phyloP scores from a whole-genome alignment of 2,797 vertebrate genomes.

The Atherinosoma microstoma region DNA sequence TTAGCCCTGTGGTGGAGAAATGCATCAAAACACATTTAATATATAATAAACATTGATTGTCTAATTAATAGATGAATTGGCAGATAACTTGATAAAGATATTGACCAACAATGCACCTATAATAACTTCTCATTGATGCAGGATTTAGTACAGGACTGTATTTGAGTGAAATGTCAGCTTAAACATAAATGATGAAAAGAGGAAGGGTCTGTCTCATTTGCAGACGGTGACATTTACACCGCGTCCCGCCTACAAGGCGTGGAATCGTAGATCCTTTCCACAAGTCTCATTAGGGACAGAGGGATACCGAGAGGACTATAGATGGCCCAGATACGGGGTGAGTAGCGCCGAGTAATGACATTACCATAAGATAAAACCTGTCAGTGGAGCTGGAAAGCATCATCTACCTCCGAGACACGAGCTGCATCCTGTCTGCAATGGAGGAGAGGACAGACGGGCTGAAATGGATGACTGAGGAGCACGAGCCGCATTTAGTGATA shows the following conservation, averaged over 20 bases:
- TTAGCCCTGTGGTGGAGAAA: no score
- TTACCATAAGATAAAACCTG: background rate
- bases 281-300: slow-evolving; percentile 50
- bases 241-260: slow-evolving; percentile 81
- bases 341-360: slow-evolving; percentile 45
- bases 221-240: slow-evolving; percentile 65
- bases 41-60: no score
- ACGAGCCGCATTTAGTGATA: slow-evolving; percentile 39
- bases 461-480: slow-evolving; percentile 43
- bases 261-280: slow-evolving; percentile 65
- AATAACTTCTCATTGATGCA: background rate
- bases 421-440: slow-evolving; percentile 66
- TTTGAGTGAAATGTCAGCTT: slow-evolving; percentile 11
- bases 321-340: slow-evolving; percentile 60
- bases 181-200: slow-evolving; percentile 10
- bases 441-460: slow-evolving; percentile 60
- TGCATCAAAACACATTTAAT: background rate
- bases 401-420: slow-evolving; percentile 28
- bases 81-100: background rate
- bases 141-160: background rate
- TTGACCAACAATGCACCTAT: background rate
- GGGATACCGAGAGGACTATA: slow-evolving; percentile 58
- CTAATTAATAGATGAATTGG: background rate
- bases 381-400: background rate
- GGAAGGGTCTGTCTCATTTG: slow-evolving; percentile 35